Evolutionary conservation across 2,113 vertebrate species (phyloP).

Genomic region (Indicator indicator): DNA sequence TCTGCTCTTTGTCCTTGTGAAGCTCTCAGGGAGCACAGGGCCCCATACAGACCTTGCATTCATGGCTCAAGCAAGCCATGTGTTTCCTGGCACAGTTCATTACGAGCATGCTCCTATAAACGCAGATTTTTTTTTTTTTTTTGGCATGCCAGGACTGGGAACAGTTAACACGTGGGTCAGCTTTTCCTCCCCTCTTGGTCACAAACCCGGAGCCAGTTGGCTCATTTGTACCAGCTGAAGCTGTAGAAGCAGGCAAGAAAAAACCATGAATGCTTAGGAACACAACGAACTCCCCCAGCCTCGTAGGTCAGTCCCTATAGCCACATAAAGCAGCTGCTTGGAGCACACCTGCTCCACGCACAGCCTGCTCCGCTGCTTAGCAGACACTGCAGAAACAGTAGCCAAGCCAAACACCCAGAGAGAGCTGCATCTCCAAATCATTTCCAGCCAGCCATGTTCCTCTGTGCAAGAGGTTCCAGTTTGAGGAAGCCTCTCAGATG

Average conservation of each 20-base stretch:
- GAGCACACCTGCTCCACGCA: background rate
- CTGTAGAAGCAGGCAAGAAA: background rate
- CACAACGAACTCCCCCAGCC: background rate
- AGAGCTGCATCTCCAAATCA: slow-evolving; percentile 17
- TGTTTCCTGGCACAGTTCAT: slow-evolving; percentile 54
- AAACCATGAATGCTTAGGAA: background rate
- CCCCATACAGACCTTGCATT: slow-evolving; percentile 51
- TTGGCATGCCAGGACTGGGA: slow-evolving; percentile 35
- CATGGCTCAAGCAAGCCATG: background rate
- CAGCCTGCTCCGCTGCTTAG: background rate
- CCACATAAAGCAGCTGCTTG: background rate
- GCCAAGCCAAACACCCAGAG: slow-evolving; percentile 52
- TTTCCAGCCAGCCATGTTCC: slow-evolving; percentile 37
- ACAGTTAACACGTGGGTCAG: background rate
- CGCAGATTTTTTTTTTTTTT: slow-evolving; percentile 12
- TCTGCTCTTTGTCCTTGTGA: background rate
- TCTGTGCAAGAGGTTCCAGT: background rate
- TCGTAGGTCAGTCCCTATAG: background rate
- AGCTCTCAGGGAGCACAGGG: background rate
- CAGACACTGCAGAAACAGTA: background rate
- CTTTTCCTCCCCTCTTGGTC: background rate
- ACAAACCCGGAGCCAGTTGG: background rate
- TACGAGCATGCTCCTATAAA: slow-evolving; percentile 20
- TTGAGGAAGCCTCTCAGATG: slow-evolving; percentile 13
- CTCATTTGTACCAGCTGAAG: background rate